A percentile compares a stretch with the other conserved stretches of the same genome.
These are phyloP conservation scores for Scolanthus callimorphus DNA, from an alignment of 92 coral and sea anemone species.

Conservation along the genomic window DNA sequence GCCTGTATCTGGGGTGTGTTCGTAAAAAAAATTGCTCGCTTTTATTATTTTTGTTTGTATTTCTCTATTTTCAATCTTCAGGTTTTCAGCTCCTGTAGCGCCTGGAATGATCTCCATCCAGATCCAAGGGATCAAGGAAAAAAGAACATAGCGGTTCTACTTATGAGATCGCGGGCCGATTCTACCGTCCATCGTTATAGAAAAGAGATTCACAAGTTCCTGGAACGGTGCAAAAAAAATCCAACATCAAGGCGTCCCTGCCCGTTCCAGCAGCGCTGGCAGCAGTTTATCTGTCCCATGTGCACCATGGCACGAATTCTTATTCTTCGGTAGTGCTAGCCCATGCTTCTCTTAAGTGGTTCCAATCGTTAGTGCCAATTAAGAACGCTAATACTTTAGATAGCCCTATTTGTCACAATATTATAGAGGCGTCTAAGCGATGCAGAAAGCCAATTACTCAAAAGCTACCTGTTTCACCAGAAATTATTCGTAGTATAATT, in stretches of 20 bases:
- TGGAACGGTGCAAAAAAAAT: conserved; percentile 16
- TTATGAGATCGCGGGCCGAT: conserved; percentile 31
- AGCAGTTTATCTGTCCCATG: conserved; percentile 9
- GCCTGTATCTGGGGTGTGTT: no score
- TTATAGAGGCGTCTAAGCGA: conserved; percentile 31
- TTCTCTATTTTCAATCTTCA: background rate
- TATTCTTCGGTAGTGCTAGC: conserved; percentile 7
- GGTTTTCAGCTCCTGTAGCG: background rate
- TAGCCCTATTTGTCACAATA: conserved; percentile 11
- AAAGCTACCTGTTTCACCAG: conserved; percentile 25
- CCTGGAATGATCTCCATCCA: background rate
- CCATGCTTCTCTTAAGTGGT: no score
- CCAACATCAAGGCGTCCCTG: conserved; percentile 14
- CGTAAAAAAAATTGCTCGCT: background rate
- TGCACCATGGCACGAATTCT: conserved; percentile 3
- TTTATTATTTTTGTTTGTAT: no score
- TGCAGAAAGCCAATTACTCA: conserved; percentile 12
- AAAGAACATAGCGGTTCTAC: conserved; percentile 2
- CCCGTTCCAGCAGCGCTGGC: conserved; percentile 19
- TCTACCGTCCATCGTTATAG: conserved; percentile 28
- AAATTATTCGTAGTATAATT: conserved; percentile 17
- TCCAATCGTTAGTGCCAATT: conserved; percentile 25
- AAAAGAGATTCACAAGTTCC: conserved; percentile 18
- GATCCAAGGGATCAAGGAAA: background rate
- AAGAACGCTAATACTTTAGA: conserved; percentile 14